Base-by-base conservation (phyloP, 2,113 vertebrate species). In the Camelus dromedarius region DNA sequence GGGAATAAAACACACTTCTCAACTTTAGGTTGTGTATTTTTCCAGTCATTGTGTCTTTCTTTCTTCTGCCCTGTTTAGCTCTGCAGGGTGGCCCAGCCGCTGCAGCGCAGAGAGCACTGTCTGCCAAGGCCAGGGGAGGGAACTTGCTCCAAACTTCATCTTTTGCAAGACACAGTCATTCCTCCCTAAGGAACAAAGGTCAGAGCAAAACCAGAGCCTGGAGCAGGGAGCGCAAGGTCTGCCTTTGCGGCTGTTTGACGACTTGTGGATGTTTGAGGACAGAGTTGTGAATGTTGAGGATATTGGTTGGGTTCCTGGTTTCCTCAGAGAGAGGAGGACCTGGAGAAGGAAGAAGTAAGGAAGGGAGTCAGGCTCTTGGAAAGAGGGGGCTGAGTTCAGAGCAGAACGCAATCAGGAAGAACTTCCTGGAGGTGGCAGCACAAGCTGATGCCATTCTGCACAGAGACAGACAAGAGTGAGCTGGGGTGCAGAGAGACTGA, bases 141-240 rank as follows among this genome's bases (percentile, higher is more conserved):
- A 8, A 18, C 14, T 5, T 3, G 30, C 91, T 52, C 42, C 9
- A 1, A 0, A 16, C 28, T 9, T 18, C n/a, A 14, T 2, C 19
- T 13, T n/a, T 42, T 6, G 1, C 64, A 38, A 46, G 83, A 62
- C 30, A 58, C n/a, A 5, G 35, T 2, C 22, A 1, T 9, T 62
- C 7, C 69, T 70, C 32, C 54, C 64, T 1, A 1, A 6, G 48
- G 54, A n/a, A 1, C 15, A 14, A 48, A 20, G 50, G 13, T 60
- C 42, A 42, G 38, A 6, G 30, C 38, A 6, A 18, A 22, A 30
- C 32, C 76, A 12, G 80, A 30, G 79, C 13, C 69, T 0, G 0
- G 42, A 0, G 0, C 13, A 0, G 16, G 19, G 12, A 20, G 1
- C 32, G 20, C 48, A 6, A 7, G 56, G 54, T 6, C 0, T 0